Evolutionary conservation across 2,888 invertebrate species (phyloP).

Genomic region (Nymphalis polychloros): DNA sequence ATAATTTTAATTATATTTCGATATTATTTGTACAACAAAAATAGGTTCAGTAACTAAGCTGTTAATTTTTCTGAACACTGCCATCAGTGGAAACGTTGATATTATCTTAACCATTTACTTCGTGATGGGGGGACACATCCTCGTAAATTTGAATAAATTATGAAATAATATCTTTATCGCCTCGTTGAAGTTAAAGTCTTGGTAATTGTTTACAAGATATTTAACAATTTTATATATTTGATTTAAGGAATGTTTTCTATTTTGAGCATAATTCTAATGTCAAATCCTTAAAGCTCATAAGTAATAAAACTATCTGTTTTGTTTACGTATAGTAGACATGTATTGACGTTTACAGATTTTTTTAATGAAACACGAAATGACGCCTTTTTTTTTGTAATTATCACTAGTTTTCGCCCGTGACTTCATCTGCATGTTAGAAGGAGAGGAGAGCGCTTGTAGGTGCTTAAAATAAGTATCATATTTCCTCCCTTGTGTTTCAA

Average conservation of each 20-base stretch:
- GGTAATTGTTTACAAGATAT: background rate
- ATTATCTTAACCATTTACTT: constrained; percentile 8
- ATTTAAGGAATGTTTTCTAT: background rate
- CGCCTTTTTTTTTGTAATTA: too few species aligned
- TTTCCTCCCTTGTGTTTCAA: too few species aligned
- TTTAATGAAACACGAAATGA: too few species aligned
- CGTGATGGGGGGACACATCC: constrained; percentile 2
- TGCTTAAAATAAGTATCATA: too few species aligned
- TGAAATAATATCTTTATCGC: background rate
- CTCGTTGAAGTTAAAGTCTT: background rate
- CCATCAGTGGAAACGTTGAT: background rate
- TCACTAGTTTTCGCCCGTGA: too few species aligned
- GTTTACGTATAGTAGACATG: too few species aligned
- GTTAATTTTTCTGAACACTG: background rate
- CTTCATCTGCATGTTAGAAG: too few species aligned
- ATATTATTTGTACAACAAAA: background rate
- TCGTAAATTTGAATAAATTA: background rate
- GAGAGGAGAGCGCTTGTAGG: too few species aligned
- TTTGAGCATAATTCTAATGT: background rate
- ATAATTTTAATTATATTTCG: too few species aligned
- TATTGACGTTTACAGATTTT: too few species aligned
- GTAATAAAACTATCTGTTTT: too few species aligned
- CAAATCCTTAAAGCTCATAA: too few species aligned
- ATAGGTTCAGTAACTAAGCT: background rate
- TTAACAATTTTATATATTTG: background rate